phyloP scores from a whole-genome alignment of 2,113 vertebrate species.

The Malaclemys terrapin region DNA sequence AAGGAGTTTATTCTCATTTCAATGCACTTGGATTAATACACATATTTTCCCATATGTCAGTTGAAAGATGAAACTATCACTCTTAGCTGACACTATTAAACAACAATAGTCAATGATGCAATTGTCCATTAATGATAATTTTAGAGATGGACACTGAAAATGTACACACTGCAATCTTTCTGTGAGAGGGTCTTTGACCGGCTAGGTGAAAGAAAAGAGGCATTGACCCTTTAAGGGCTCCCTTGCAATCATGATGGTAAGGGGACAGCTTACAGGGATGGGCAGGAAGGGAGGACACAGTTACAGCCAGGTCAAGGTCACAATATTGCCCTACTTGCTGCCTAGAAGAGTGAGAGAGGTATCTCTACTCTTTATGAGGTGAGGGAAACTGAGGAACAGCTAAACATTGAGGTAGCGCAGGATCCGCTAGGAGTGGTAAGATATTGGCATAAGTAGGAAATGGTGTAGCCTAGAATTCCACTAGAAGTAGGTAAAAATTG shows the following conservation, averaged over 20 bases:
- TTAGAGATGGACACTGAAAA: neutral
- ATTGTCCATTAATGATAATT: neutral
- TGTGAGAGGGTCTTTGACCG: too few relatives aligned
- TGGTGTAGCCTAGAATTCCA: neutral
- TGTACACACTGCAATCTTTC: neutral
- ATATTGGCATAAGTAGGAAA: neutral
- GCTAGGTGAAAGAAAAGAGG: neutral
- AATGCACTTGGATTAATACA: neutral
- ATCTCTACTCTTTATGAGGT: neutral
- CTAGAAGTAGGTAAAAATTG: neutral
- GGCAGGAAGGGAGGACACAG: neutral
- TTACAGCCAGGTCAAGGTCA: neutral
- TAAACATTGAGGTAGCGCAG: neutral
- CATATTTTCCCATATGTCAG: slow-evolving; percentile 12
- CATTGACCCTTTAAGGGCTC: neutral
- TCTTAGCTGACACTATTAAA: neutral
- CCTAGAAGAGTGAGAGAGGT: neutral
- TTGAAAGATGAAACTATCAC: neutral
- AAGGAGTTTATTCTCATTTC: neutral
- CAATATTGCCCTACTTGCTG: neutral
- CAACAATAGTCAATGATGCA: neutral
- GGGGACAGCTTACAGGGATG: neutral
- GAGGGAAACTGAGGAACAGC: neutral
- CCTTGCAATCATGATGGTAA: neutral
- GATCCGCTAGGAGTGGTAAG: neutral